Percentiles rank a stretch among this genome's conserved stretches.
Conservation (phyloP, 2,113 vertebrate species). For the Sardina pilchardus region DNA sequence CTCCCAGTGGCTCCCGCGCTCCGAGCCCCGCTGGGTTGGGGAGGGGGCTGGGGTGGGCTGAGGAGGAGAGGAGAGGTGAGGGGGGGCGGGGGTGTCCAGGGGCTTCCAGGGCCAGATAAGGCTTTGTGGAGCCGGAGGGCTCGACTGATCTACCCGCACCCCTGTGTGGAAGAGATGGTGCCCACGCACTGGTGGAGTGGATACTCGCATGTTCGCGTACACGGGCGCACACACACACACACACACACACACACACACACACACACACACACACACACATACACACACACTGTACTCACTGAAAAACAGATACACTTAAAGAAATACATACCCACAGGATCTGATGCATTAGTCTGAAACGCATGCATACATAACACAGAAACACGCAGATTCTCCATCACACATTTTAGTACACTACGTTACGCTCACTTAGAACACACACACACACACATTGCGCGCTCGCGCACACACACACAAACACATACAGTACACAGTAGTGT, state of each 20-base stretch:
- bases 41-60: not conserved
- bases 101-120: not conserved
- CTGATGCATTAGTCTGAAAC: not conserved
- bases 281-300: not conserved
- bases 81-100: not conserved
- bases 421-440: not conserved
- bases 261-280: not conserved
- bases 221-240: not conserved
- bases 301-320: not conserved
- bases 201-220: not conserved
- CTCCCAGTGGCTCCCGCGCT: constrained; percentile 28
- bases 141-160: not conserved
- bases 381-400: not conserved
- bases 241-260: not conserved
- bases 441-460: no score
- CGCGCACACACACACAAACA: not conserved
- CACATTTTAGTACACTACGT: not conserved
- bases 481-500: not conserved
- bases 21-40: constrained; percentile 11
- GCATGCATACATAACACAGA: not conserved
- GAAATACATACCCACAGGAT: not conserved
- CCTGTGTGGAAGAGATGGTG: not conserved
- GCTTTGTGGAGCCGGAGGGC: constrained; percentile 12
- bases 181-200: constrained; percentile 1
- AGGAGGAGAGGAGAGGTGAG: not conserved